Conservation (phyloP, 2,888 invertebrate species). For the Diloba caeruleocephala region DNA sequence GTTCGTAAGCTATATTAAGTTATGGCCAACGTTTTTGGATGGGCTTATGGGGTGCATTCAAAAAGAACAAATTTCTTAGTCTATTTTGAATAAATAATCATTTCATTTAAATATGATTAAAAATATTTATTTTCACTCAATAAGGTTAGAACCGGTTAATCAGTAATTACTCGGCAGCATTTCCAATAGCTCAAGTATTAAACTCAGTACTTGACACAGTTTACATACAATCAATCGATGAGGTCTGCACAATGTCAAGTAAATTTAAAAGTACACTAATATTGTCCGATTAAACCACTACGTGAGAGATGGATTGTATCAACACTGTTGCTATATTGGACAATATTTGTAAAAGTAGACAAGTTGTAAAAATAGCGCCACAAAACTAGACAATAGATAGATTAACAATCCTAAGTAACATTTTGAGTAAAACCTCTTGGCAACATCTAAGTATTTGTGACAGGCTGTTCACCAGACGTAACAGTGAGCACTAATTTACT, state of each 20-base stretch:
- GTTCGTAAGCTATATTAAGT: no score
- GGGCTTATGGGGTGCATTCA: no score
- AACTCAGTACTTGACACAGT: conserved; percentile 71
- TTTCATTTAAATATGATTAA: no score
- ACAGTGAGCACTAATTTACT: conserved; percentile 16
- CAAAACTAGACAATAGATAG: conserved; percentile 6
- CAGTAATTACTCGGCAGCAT: conserved; percentile 31
- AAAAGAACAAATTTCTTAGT: no score
- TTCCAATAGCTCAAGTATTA: conserved; percentile 25
- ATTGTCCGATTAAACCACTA: conserved; percentile 3
- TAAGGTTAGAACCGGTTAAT: no score
- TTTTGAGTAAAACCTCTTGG: conserved; percentile 29
- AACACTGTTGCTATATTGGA: neutral
- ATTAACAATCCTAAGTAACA: conserved; percentile 20
- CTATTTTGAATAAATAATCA: no score
- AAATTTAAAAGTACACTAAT: conserved; percentile 49
- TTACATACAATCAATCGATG: conserved; percentile 55
- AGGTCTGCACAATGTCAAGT: conserved; percentile 71
- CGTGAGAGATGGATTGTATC: conserved; percentile 9
- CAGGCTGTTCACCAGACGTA: conserved; percentile 11
- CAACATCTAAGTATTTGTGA: conserved; percentile 17
- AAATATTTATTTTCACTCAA: no score
- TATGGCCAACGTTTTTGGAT: no score
- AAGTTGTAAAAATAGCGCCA: conserved; percentile 13
- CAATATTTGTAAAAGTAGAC: neutral